Conservation (phyloP, 1,140 invertebrate genomes). For the Probaryconus sp. region DNA sequence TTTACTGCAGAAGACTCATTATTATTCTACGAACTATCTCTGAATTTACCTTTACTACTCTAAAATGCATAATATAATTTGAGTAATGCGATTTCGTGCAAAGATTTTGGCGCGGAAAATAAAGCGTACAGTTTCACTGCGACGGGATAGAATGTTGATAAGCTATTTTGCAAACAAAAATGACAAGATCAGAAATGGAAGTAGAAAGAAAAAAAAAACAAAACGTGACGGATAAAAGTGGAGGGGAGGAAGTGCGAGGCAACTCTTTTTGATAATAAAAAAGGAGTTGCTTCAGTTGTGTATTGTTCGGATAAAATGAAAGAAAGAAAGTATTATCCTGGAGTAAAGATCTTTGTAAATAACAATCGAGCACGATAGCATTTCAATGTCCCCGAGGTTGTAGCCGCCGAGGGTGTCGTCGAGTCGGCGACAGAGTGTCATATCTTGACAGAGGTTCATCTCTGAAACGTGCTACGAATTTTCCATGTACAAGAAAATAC, state of each 20-base stretch:
- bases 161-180: not conserved
- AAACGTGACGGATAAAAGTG: not conserved
- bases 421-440: conserved; percentile 35
- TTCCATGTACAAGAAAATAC: conserved; percentile 33
- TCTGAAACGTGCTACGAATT: conserved; percentile 29
- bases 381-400: conserved; percentile 50
- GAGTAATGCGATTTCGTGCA: conserved; percentile 9
- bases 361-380: conserved; percentile 53
- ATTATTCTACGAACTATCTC: conserved; percentile 11
- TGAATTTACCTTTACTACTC: conserved; percentile 2
- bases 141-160: conserved; percentile 4
- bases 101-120: conserved; percentile 15
- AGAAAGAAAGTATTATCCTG: conserved; percentile 33
- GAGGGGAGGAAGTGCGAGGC: not conserved
- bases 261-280: conserved; percentile 9
- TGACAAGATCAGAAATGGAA: conserved; percentile 8
- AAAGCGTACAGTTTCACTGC: not conserved
- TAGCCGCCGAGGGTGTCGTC: conserved; percentile 51
- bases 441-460: conserved; percentile 44
- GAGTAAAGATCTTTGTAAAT: conserved; percentile 50
- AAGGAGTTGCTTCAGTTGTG: not conserved
- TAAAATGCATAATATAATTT: conserved; percentile 21
- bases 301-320: conserved; percentile 13
- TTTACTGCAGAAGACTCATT: not conserved
- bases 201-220: conserved; percentile 7